Conservation (phyloP, 2,888 invertebrate genomes). For the Pristionchus japonicus region DNA sequence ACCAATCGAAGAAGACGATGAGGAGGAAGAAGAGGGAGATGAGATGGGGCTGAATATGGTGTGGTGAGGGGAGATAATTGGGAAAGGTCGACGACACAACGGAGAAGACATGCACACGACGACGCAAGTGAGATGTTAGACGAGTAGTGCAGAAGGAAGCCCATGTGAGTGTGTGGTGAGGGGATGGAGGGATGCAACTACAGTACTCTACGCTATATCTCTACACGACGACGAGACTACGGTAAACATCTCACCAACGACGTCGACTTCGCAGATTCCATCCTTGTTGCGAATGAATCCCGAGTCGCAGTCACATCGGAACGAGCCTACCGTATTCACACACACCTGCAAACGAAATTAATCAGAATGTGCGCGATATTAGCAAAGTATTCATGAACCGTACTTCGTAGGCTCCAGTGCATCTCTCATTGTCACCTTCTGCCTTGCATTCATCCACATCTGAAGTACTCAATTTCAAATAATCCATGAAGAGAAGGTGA, state of each 20-base stretch:
- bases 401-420: conserved; percentile 35
- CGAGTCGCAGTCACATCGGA: conserved; percentile 66
- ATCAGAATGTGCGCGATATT: background rate
- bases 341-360: conserved; percentile 53
- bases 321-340: conserved; percentile 70
- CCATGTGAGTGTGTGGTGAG: background rate
- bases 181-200: background rate
- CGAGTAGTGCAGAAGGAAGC: background rate
- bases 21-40: conserved; percentile 56
- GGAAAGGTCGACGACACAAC: background rate
- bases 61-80: background rate
- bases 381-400: background rate
- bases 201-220: background rate
- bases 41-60: background rate
- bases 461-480: background rate
- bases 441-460: conserved; percentile 47
- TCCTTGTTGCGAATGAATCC: conserved; percentile 64
- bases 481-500: background rate
- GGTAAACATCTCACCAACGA: conserved; percentile 66
- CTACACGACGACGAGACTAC: background rate
- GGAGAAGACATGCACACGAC: background rate
- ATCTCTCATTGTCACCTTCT: conserved; percentile 44
- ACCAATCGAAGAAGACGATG: conserved; percentile 61
- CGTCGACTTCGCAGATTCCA: conserved; percentile 64
- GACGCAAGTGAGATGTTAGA: background rate